Conservation (phyloP, 2,888 invertebrate genomes). For the Drosophila lutescens region DNA sequence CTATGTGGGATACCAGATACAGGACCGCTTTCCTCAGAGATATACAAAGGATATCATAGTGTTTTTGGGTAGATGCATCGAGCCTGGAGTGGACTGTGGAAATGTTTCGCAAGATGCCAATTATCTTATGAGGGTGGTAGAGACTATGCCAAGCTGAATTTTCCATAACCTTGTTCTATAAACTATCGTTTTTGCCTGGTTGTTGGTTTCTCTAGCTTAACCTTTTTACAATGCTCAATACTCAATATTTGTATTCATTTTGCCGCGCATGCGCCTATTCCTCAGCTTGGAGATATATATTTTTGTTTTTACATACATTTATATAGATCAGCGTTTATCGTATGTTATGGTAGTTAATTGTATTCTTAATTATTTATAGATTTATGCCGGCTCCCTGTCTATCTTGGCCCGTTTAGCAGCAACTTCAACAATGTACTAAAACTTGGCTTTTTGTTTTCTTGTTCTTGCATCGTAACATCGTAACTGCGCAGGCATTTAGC, state of each 20-base stretch:
- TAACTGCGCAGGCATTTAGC: constrained; percentile 30
- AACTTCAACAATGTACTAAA: constrained; percentile 44
- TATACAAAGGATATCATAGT: constrained; percentile 19
- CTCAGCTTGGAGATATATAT: constrained; percentile 21
- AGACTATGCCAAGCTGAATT: constrained; percentile 42
- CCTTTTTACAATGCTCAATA: constrained; percentile 41
- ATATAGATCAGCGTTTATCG: constrained; percentile 41
- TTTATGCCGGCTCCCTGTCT: constrained; percentile 29
- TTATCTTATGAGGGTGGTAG: neutral
- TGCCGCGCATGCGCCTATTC: constrained; percentile 46
- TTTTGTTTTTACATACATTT: constrained; percentile 21
- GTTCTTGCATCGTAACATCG: neutral
- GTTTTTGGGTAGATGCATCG: constrained; percentile 3
- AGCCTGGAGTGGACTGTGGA: constrained; percentile 19
- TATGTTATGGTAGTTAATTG: constrained; percentile 36
- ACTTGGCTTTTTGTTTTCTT: constrained; percentile 20
- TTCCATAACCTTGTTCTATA: constrained; percentile 43
- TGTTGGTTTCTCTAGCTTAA: constrained; percentile 41
- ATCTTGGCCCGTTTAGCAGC: constrained; percentile 31
- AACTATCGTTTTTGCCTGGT: constrained; percentile 55
- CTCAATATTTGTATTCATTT: constrained; percentile 29
- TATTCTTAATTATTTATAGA: constrained; percentile 36
- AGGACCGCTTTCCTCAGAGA: constrained; percentile 30
- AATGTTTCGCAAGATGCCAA: constrained; percentile 32
- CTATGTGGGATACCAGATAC: neutral